These are phyloP conservation scores for Oenanthe oenanthe DNA, from an alignment of 2,113 vertebrate genomes.

Conservation along the genomic window DNA sequence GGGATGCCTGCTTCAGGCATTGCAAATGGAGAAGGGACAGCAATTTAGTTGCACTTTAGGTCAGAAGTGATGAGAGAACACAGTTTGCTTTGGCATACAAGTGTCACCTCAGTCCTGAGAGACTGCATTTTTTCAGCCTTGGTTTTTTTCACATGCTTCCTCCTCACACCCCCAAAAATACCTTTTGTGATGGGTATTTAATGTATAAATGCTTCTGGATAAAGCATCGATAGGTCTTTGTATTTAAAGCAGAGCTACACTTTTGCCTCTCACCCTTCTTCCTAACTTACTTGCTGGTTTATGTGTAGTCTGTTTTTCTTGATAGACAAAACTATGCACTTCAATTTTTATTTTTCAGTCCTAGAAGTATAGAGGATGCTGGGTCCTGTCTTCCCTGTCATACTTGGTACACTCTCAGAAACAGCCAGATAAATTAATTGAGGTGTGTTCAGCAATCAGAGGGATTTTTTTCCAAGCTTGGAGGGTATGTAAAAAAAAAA, in stretches of 20 bases:
- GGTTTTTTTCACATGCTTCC: background rate
- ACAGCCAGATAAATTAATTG: background rate
- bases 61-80: background rate
- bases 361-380: background rate
- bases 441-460: background rate
- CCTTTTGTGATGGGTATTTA: background rate
- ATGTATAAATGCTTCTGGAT: background rate
- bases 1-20: background rate
- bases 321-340: background rate
- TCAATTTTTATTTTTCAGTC: background rate
- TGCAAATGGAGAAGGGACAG: background rate
- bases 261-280: background rate
- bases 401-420: background rate
- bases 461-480: background rate
- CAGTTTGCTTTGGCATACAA: background rate
- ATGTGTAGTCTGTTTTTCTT: background rate
- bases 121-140: background rate
- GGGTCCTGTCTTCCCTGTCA: background rate
- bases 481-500: background rate
- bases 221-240: background rate
- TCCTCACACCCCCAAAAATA: background rate
- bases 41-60: background rate
- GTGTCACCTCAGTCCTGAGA: background rate
- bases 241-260: background rate
- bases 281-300: background rate